Base-by-base conservation (phyloP, 2,113 vertebrate species). In the Lophius piscatorius region DNA sequence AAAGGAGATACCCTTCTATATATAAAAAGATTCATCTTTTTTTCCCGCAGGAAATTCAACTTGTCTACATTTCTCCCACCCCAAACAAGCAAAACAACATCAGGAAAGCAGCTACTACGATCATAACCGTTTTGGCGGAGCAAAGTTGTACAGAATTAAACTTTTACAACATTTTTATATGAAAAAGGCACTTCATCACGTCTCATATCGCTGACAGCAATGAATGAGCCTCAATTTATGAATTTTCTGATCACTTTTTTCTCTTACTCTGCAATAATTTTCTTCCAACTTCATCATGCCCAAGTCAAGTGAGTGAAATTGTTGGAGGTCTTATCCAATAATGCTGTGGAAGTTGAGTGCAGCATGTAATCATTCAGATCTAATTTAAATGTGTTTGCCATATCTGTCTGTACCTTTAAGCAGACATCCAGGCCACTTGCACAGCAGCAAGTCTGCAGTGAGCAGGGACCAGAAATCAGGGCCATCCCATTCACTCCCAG, bases 361-460 rank as follows among this genome's bases (percentile, higher is more conserved):
- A 17, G 49, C 42, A 47, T 78, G 40, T 82, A 84, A 84, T 86
- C 74, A 78, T 60, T 48, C 45, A 0, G 1, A 72, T 81, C 67
- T 73, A 20, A 88, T 81, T 86, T 72, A 12, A 10, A 16, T 44
- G 55, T 55, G 63, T 79, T 81, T 70, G 70, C 61, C 63, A 64
- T 79, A 59, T 78, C 56, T 29, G 10, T 76, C 67, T 63, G 72
- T 74, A 75, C 76, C 63, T 80, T 80, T 76, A 81, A 52, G 66
- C 56, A 76, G 65, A 78, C 69, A 55, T 74, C 29, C n/a, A 41
- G 65, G 74, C 70, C 58, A 36, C 52, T 49, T 4, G 12, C 33
- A 6, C 22, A 49, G 26, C n/a, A n/a, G 26, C 8, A 4, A 8
- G 28, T 54, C 48, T 21, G 16, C 11, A 20, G 21, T 16, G 54